Base-by-base conservation (phyloP, 2,113 vertebrate genomes). In the Brevimyrus niger region DNA sequence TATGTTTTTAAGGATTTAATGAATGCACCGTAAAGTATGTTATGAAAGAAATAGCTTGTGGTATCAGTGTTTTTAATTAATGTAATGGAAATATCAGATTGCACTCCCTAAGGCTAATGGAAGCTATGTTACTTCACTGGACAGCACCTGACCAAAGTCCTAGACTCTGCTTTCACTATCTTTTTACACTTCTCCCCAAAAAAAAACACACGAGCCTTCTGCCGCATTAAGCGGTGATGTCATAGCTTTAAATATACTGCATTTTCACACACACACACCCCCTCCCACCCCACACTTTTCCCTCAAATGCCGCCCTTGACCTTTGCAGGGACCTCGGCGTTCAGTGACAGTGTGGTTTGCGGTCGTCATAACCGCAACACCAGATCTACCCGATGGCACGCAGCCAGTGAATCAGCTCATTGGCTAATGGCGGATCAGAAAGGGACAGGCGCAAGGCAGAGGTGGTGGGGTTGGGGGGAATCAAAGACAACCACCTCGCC, bases 331-430 rank as follows among this genome's bases (percentile, higher is more conserved):
- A 83, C 88, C 38, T 76, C 38, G 38, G 88, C 65, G 80, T 61
- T 84, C 38, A 80, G 82, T 89, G 88, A 89, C 88, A 89, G 21
- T 85, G 88, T 85, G 88, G 88, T 89, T 85, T 89, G 88, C 80
- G 80, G 88, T 85, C 51, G 38, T 89, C 88, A 55, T 61, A 55
- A 89, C 88, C 88, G 17, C 88, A 89, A 89, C 88, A 89, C 88
- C 88, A 89, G 88, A 89, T 89, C 88, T 84, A 47, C 88, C 88
- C 80, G n/a, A 38, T 89, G 88, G 88, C 80, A 23, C n/a, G 35
- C 50, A 65, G 88, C 88, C 88, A 85, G 50, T 6, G 76, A 27
- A 61, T 21, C 80, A 46, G 53, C 88, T 61, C 88, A 53, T 82
- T 58, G 76, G 76, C 80, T 89, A 89, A 89, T 89, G 80, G 88